Percentiles rank a stretch among this genome's conserved stretches.
phyloP scores from a whole-genome alignment of 2,888 invertebrate species.

The Parapristionchus giblindavisi region DNA sequence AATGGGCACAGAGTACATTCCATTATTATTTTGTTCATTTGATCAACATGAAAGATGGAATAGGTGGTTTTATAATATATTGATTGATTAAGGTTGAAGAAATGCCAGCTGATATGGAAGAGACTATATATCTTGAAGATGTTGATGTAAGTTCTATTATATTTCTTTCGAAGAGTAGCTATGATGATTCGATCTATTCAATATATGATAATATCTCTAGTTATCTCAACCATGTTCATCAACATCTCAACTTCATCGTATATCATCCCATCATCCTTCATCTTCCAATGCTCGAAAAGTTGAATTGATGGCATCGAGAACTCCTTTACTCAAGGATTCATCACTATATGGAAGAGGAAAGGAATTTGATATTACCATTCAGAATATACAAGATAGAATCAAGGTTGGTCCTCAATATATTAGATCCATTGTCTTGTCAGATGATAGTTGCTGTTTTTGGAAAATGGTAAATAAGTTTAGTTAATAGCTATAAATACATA shows the following conservation, averaged over 20 bases:
- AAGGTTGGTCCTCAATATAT: too few relatives aligned
- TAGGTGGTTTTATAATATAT: background rate
- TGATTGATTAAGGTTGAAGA: conserved; percentile 6
- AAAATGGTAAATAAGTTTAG: too few relatives aligned
- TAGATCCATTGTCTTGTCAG: too few relatives aligned
- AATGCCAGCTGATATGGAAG: conserved; percentile 21
- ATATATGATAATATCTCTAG: too few relatives aligned
- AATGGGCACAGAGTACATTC: too few relatives aligned
- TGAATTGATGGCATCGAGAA: background rate
- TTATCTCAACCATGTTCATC: too few relatives aligned
- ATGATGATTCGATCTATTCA: too few relatives aligned
- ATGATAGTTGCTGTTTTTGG: too few relatives aligned
- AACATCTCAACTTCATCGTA: too few relatives aligned
- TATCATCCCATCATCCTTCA: too few relatives aligned
- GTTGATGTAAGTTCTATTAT: background rate
- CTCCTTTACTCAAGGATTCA: background rate
- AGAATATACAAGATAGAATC: conserved; percentile 12
- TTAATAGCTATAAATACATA: too few relatives aligned
- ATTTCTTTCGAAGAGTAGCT: background rate
- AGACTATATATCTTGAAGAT: conserved; percentile 8
- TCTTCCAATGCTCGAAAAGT: background rate
- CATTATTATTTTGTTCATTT: too few relatives aligned
- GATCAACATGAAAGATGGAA: background rate
- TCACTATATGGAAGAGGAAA: background rate
- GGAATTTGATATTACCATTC: conserved; percentile 23